Percentiles rank a stretch among this genome's conserved stretches.
Conservation (phyloP, 2,113 vertebrate species). For the Megaceryle torquata region DNA sequence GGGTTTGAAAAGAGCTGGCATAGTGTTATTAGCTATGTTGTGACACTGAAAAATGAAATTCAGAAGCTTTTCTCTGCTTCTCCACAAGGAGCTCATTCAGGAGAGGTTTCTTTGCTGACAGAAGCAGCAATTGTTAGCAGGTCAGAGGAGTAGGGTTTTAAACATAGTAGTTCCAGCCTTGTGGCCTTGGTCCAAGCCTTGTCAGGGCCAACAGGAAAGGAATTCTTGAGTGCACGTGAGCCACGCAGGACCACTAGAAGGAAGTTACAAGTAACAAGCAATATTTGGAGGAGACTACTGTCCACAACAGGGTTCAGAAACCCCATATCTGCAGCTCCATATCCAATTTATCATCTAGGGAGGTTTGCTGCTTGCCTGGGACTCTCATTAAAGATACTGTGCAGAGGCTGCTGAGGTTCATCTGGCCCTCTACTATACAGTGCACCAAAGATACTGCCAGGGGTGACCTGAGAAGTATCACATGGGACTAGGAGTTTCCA, state of each 20-base stretch:
- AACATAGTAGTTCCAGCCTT: accelerated
- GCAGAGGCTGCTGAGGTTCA: neutral
- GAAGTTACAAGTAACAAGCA: neutral
- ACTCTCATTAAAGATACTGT: accelerated
- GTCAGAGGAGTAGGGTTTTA: neutral
- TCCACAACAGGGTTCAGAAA: neutral
- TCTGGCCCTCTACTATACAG: too few species aligned
- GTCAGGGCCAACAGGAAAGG: neutral
- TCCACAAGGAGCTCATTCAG: neutral
- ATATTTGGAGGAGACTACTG: neutral
- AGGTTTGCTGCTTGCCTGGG: neutral
- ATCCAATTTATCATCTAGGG: neutral
- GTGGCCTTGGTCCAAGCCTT: neutral
- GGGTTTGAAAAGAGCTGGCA: neutral
- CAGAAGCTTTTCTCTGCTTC: neutral
- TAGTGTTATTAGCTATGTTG: neutral
- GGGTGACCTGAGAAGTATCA: neutral
- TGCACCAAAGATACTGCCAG: neutral
- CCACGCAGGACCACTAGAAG: neutral
- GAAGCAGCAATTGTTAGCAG: neutral
- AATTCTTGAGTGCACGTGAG: neutral
- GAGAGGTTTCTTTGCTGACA: neutral
- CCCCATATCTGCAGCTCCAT: neutral
- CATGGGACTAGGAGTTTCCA: neutral
- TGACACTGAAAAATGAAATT: neutral